Base-by-base conservation (phyloP, 2,113 vertebrate genomes). In the Antigone vipio region DNA sequence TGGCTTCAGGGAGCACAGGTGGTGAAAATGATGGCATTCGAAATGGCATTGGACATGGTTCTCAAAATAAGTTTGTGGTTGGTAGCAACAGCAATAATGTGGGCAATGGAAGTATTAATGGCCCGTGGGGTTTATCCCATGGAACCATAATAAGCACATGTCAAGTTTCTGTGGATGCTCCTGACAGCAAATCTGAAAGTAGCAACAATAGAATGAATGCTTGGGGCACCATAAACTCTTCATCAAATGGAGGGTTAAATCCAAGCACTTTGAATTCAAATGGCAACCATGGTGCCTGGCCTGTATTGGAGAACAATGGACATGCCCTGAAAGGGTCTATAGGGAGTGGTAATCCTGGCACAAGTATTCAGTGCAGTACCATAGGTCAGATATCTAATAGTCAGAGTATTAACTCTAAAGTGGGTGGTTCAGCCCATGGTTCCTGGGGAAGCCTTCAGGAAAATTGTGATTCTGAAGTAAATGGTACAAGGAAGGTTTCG, bases 251-350 rank as follows among this genome's bases (percentile, higher is more conserved):
- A 98, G 99, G 98, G 97, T 98, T 99, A 97, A 99, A 99, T 98
- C 98, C 99, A 98, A 99, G 99, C 98, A 98, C 99, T 99, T 99
- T 99, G 98, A 99, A 98, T 98, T 98, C 99, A 98, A 99, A 99
- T 98, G 98, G 99, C 99, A 99, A 99, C 99, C 99, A 99, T 91
- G 98, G 99, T 98, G 98, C 99, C 99, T 99, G 99, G 99, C 98
- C 98, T 92, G 92, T 98, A 95, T 97, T 98, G 98, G 99, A 99
- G 97, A 99, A 98, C 97, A 98, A 97, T 97, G 98, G 98, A 98
- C 98, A 98, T 98, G 98, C 98, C 98, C 98, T 98, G 91, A 99
- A 98, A 98, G 99, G 99, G 98, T 97, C 98, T 85, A 97, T 98
- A 95, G 98, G 98, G 95, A 98, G 98, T 56, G 96, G 98, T 88